These are phyloP conservation scores for Helogale parvula DNA, from an alignment of 2,113 vertebrate species.

Conservation along the genomic window DNA sequence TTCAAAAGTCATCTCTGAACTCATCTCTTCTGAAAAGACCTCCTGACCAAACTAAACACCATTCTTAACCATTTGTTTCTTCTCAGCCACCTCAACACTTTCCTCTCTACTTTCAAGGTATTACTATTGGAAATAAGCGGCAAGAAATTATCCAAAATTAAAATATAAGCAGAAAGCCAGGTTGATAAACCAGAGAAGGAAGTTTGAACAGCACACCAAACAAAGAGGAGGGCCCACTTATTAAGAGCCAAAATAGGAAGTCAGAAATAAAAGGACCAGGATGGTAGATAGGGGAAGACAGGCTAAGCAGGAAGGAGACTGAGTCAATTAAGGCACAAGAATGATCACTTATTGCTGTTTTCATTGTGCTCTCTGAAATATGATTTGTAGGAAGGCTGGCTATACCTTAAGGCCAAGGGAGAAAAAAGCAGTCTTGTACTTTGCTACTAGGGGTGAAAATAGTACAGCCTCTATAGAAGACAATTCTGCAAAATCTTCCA, in stretches of 20 bases:
- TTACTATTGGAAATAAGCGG: background rate
- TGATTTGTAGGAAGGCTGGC: background rate
- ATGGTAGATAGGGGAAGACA: background rate
- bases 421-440: background rate
- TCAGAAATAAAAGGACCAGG: background rate
- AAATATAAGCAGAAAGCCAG: constrained; percentile 26
- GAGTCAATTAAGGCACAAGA: background rate
- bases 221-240: background rate
- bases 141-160: constrained; percentile 11
- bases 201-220: background rate
- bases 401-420: background rate
- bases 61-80: background rate
- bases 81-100: background rate
- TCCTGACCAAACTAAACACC: background rate
- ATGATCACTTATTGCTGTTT: background rate
- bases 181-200: background rate
- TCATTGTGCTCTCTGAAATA: background rate
- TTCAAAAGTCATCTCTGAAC: constrained; percentile 35
- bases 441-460: background rate
- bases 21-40: constrained; percentile 4
- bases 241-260: background rate
- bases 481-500: background rate
- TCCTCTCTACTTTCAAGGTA: background rate
- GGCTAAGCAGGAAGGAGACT: background rate
- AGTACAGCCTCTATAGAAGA: background rate